Percentiles rank a stretch among this genome's conserved stretches.
Evolutionary conservation across 2,113 vertebrate species (phyloP).

Genomic region (Indicator indicator): DNA sequence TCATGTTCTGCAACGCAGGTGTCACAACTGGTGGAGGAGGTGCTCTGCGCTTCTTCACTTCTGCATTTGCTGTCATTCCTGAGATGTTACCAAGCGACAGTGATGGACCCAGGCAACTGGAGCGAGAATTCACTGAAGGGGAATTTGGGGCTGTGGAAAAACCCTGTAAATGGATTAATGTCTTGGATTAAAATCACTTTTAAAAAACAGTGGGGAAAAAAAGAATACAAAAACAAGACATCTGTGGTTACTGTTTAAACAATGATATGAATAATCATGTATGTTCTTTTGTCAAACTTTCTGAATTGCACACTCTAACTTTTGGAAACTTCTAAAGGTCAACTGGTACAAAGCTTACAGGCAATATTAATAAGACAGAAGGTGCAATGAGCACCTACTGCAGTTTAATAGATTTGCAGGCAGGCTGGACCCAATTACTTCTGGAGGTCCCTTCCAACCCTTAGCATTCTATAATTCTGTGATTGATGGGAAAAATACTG

Average conservation of each 20-base stretch:
- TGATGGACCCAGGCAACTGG: slow-evolving; percentile 82
- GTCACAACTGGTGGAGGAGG: slow-evolving; percentile 77
- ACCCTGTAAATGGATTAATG: slow-evolving; percentile 74
- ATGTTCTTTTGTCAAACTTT: slow-evolving; percentile 23
- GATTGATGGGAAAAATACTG: not conserved
- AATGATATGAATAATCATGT: slow-evolving; percentile 30
- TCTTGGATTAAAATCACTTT: slow-evolving; percentile 33
- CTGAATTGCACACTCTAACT: slow-evolving; percentile 49
- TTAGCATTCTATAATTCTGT: no score
- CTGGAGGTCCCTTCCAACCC: no score
- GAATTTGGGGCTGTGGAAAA: slow-evolving; percentile 76
- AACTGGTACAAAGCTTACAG: slow-evolving; percentile 33
- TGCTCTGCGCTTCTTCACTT: slow-evolving; percentile 90
- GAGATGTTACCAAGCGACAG: slow-evolving; percentile 87
- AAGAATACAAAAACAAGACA: slow-evolving; percentile 37
- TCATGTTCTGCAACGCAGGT: not conserved
- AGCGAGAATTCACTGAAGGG: slow-evolving; percentile 74
- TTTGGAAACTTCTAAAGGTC: slow-evolving; percentile 56
- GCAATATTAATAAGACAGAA: not conserved
- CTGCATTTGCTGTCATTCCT: slow-evolving; percentile 79
- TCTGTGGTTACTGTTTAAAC: slow-evolving; percentile 53
- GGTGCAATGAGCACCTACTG: not conserved
- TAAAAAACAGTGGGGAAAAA: slow-evolving; percentile 41
- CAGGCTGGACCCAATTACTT: no score
- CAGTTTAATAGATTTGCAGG: not conserved